Conservation (phyloP, 2,888 invertebrate genomes). For the Lomographa bimaculata region DNA sequence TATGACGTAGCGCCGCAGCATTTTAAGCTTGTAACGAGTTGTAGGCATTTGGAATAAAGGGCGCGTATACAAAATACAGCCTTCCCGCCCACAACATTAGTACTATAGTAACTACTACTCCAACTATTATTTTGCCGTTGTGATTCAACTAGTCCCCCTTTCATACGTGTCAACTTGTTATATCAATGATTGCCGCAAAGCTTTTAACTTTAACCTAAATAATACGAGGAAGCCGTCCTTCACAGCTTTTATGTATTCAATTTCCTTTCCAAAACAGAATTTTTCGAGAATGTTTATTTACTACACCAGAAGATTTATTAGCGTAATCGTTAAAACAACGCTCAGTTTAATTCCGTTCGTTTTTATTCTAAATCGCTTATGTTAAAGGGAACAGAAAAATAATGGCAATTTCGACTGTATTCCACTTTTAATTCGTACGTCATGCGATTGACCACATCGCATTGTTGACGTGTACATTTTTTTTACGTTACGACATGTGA, state of each 20-base stretch:
- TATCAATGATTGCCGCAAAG: conserved; percentile 26
- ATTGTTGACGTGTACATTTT: no score
- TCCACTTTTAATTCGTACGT: no score
- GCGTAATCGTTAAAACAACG: conserved; percentile 18
- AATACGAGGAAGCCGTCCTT: conserved; percentile 25
- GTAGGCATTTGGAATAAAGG: no score
- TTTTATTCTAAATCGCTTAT: conserved; percentile 28
- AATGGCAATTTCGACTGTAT: no score
- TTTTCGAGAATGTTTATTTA: conserved; percentile 14
- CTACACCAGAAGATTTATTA: conserved; percentile 20
- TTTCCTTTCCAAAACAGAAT: conserved; percentile 29
- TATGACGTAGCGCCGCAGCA: conserved; percentile 27
- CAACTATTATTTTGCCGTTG: no score
- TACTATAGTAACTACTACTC: no score
- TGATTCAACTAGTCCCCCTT: no score
- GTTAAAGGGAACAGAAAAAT: conserved; percentile 50
- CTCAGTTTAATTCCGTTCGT: conserved; percentile 11
- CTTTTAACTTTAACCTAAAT: conserved; percentile 25
- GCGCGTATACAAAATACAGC: no score
- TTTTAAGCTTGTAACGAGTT: no score
- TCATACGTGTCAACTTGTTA: conserved; percentile 17
- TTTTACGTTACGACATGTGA: no score
- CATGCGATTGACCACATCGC: no score
- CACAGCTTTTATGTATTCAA: conserved; percentile 30
- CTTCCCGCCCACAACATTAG: no score